Evolutionary conservation across 2,113 vertebrate species (phyloP), one percentile per base, ranked within the genome.

Genomic region (Marmota flaviventris): DNA sequence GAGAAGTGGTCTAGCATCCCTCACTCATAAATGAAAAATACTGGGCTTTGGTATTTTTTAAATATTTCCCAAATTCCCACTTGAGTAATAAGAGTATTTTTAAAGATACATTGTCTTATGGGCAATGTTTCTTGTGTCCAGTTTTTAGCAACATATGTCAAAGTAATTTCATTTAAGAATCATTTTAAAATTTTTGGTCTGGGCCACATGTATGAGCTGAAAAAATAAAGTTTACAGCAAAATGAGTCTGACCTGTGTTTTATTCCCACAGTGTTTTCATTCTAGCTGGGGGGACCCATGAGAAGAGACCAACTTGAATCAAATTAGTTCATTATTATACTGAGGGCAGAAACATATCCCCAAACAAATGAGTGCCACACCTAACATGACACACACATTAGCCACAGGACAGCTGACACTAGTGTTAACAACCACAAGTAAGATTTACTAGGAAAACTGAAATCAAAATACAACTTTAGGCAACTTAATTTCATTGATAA

Each of bases 1-100:
- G 2, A 29, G n/a, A n/a, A 11, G 1, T 34, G 53, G 22, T 7
- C 42, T 4, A 22, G 34, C 8, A 1, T 22, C 2, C 22, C 32
- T 17, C 72, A 5, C 37, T 69, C 45, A 13, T 65, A n/a, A 42
- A 11, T n/a, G 2, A 22, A 51, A 10, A 45, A 2, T 10, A 25
- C 53, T 13, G 12, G 27, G 24, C 32, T 18, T 29, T 37, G 24
- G 14, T 1, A 4, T 88, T 37, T 18, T 79, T 48, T 1, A 45
- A 65, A 34, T 37, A 1, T 53, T 9, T 29, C 69, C 63, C 4
- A 12, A n/a, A 14, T 29, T 24, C 42, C 37, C 42, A 27, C 4
- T 45, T 45, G 8, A 45, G 45, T 45, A 45, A 45, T 9, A 45
- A 45, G 45, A 45, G 45, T 45, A 10, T 3, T 45, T 29, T 85